Evolutionary conservation across 2,113 vertebrate genomes (phyloP).

Genomic region (Sapajus apella): DNA sequence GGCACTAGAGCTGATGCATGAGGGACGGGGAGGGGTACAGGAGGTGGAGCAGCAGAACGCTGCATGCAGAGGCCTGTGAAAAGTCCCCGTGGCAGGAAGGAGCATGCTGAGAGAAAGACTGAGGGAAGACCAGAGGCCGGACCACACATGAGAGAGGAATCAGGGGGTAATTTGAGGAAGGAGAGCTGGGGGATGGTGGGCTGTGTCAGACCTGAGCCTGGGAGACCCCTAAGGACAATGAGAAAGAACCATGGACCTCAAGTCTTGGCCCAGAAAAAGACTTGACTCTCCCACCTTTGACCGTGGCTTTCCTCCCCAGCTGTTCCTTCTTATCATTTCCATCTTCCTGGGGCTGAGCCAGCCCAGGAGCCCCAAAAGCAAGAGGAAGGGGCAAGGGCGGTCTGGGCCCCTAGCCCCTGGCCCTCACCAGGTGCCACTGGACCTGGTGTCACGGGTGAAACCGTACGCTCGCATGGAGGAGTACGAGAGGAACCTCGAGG

Average conservation of each 20-base stretch:
- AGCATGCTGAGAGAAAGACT: background rate
- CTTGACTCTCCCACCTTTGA: background rate
- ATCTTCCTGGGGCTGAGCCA: conserved; percentile 75
- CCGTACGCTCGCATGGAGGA: conserved; percentile 83
- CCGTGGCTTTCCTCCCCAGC: conserved; percentile 71
- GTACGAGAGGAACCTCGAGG: conserved; percentile 87
- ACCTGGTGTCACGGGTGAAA: conserved; percentile 73
- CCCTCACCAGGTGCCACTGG: conserved; percentile 71
- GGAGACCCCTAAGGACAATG: background rate
- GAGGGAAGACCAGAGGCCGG: background rate
- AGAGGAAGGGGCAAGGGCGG: conserved; percentile 72
- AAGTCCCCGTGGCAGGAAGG: background rate
- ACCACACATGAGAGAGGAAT: background rate
- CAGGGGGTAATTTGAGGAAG: background rate
- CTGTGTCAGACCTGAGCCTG: background rate
- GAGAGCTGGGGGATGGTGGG: background rate
- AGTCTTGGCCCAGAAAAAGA: background rate
- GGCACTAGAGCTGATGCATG: too few relatives aligned
- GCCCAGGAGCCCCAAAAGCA: conserved; percentile 80
- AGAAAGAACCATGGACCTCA: background rate
- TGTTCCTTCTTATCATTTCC: conserved; percentile 83
- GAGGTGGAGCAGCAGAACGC: background rate
- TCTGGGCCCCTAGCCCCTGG: conserved; percentile 54
- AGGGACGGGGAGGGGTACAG: background rate
- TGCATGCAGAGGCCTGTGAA: background rate